Evolutionary conservation across 2,888 invertebrate genomes (phyloP).

Genomic region (Nephrotoma appendiculata): DNA sequence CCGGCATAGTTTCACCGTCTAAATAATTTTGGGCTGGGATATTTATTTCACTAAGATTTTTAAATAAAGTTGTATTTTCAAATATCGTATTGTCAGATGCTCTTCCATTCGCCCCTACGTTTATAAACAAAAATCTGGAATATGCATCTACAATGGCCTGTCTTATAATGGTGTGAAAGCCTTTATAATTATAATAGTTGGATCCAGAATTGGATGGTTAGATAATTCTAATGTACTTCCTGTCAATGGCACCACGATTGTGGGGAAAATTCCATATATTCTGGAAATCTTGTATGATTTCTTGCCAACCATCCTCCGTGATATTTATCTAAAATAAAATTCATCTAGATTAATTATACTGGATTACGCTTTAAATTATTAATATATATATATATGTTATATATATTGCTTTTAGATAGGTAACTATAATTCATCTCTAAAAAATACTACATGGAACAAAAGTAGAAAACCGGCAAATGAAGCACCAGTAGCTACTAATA

Average conservation of each 20-base stretch:
- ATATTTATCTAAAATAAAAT: conserved; percentile 8
- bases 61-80: background rate
- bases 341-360: background rate
- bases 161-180: conserved; percentile 15
- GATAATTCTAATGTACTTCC: conserved; percentile 21
- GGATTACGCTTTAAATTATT: background rate
- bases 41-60: background rate
- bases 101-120: conserved; percentile 15
- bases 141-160: conserved; percentile 16
- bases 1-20: background rate
- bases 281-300: background rate
- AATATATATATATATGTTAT: background rate
- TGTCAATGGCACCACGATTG: conserved; percentile 18
- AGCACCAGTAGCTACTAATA: background rate
- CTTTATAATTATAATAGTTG: conserved; percentile 19
- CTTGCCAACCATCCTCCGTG: background rate
- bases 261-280: conserved; percentile 19
- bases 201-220: conserved; percentile 16
- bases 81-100: conserved; percentile 10
- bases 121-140: conserved; percentile 13
- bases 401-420: background rate
- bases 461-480: background rate
- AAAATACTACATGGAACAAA: too few species aligned
- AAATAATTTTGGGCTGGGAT: conserved; percentile 8
- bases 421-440: too few species aligned